Evolutionary conservation across 2,888 invertebrate genomes (phyloP).

Genomic region (Lasius fuliginosus): DNA sequence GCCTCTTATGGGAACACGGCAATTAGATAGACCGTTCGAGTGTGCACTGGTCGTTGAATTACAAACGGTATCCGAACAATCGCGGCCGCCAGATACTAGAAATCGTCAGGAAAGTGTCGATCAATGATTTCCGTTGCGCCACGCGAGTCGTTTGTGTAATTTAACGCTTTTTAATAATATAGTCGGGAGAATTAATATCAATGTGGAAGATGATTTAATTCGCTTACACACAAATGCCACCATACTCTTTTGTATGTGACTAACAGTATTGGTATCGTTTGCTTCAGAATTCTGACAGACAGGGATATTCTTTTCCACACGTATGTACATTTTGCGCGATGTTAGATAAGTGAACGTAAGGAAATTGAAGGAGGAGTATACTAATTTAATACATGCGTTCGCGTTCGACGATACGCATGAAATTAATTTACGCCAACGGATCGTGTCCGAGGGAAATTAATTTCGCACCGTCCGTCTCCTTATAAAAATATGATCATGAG

Average conservation of each 20-base stretch:
- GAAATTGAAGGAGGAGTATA: conserved; percentile 39
- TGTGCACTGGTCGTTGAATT: conserved; percentile 56
- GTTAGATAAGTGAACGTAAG: conserved; percentile 42
- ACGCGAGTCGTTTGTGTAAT: neutral
- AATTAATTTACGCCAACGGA: conserved; percentile 49
- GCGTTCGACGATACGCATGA: conserved; percentile 46
- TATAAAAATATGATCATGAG: conserved; percentile 49
- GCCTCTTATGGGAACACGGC: conserved; percentile 52
- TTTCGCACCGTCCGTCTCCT: conserved; percentile 29
- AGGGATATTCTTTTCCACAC: conserved; percentile 1
- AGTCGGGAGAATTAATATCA: neutral
- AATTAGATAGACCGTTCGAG: conserved; percentile 57
- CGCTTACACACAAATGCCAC: neutral
- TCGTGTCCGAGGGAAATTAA: conserved; percentile 50
- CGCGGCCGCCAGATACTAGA: neutral
- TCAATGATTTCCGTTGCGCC: conserved; percentile 8
- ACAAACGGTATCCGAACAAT: conserved; percentile 35
- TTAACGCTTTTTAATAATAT: neutral
- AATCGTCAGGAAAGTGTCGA: neutral
- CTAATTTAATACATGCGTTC: conserved; percentile 48
- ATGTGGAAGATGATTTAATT: conserved; percentile 4
- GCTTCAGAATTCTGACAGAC: conserved; percentile 12
- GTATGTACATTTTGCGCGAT: neutral
- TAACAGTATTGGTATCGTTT: conserved; percentile 13
- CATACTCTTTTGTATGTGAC: neutral